Base-by-base conservation (phyloP, 2,113 vertebrate species). In the Natator depressus region DNA sequence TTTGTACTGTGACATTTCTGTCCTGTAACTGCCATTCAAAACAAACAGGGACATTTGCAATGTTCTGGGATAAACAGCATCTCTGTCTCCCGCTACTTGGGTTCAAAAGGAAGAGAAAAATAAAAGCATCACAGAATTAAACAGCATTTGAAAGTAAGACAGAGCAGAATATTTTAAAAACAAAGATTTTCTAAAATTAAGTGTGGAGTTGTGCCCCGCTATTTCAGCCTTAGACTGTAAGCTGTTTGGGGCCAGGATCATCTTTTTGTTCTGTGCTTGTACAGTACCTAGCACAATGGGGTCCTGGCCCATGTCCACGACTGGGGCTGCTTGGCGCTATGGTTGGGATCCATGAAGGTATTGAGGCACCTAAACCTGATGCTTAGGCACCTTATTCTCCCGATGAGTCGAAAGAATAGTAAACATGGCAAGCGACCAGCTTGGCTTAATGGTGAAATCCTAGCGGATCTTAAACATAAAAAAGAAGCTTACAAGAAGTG, bases 61-160 rank as follows among this genome's bases (percentile, higher is more conserved):
- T 87, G 81, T 87, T 88, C 89, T 82, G n/a, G 91, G 91, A 93
- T 82, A 96, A 97, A 97, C 91, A 94, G 92, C 84, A 87, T 87
- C 57, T 82, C 88, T 87, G 90, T 79, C 85, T 92, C 86, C 87
- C 42, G 57, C 84, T 95, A 85, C 62, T 95, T 86, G 90, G 86
- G 88, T 97, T 96, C 75, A 91, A 95, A 92, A n/a, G 42, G 59
- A 78, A 95, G 90, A 62, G 54, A 91, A 93, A 79, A 88, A 10
- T 20, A 22, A 62, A 72, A 20, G 65, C n/a, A 22, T 22, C n/a
- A 46, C 65, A 88, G 87, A 62, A 87, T 86, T 85, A 88, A 90
- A 91, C 1, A 5, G 91, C 49, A 69, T 96, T 95, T 97, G 97
- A 97, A 96, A 96, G 91, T 90, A 86, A 86, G 51, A 62, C 50